Conservation (phyloP, 2,797 vertebrate genomes). For the Mionectes olivaceus region DNA sequence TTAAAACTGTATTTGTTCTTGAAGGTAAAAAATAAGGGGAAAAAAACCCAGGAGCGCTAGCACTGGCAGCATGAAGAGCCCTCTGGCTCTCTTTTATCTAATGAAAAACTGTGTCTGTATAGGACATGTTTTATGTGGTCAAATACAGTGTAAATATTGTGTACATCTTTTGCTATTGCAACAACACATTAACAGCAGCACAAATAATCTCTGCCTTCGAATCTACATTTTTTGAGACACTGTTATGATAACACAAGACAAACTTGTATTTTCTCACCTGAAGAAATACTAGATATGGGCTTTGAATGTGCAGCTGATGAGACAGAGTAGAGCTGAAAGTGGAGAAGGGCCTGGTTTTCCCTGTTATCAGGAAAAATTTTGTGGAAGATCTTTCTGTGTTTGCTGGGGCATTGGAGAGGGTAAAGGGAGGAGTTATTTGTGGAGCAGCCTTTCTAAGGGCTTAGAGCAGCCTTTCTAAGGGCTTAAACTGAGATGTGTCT, state of each 20-base stretch:
- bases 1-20: constrained; percentile 81
- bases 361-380: neutral
- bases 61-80: constrained; percentile 70
- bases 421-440: neutral
- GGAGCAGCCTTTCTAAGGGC: neutral
- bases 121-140: constrained; percentile 79
- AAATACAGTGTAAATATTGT: constrained; percentile 82
- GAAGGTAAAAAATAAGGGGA: constrained; percentile 76
- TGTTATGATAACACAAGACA: constrained; percentile 74
- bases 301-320: neutral
- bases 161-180: constrained; percentile 75
- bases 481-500: neutral
- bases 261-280: constrained; percentile 55
- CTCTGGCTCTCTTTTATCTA: constrained; percentile 76
- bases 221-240: constrained; percentile 80
- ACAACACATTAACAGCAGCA: constrained; percentile 74
- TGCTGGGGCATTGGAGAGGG: neutral
- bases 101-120: constrained; percentile 80
- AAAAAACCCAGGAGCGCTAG: constrained; percentile 66
- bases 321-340: neutral
- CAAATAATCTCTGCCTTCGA: constrained; percentile 75
- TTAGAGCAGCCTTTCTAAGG: neutral
- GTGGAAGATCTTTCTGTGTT: neutral
- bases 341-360: neutral
- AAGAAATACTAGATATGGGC: constrained; percentile 12